These are phyloP conservation scores for Achroia grisella DNA, from an alignment of 1,140 invertebrate species.

Conservation along the genomic window DNA sequence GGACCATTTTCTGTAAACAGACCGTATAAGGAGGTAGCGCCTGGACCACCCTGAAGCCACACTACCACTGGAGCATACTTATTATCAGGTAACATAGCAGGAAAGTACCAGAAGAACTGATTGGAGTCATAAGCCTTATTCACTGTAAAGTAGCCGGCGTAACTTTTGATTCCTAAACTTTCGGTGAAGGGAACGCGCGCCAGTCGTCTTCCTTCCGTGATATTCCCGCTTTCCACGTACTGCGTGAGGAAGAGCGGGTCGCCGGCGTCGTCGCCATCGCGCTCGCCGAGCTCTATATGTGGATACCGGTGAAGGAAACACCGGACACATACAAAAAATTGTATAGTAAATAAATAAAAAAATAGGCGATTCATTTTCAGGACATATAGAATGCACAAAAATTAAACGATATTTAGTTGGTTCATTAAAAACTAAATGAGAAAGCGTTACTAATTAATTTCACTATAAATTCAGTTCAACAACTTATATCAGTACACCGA, in stretches of 20 bases:
- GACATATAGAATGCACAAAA: no score
- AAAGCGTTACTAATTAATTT: no score
- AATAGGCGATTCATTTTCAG: no score
- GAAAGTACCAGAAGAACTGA: slow-evolving; percentile 88
- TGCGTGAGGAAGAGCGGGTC: slow-evolving; percentile 80
- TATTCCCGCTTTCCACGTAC: slow-evolving; percentile 76
- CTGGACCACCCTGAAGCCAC: slow-evolving; percentile 88
- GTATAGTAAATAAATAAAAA: slow-evolving; percentile 22
- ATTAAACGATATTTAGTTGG: no score
- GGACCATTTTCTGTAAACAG: slow-evolving; percentile 90
- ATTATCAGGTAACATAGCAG: slow-evolving; percentile 71
- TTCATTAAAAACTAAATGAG: no score
- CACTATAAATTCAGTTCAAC: no score
- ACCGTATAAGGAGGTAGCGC: slow-evolving; percentile 85
- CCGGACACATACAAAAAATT: slow-evolving; percentile 28
- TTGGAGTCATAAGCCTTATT: slow-evolving; percentile 80
- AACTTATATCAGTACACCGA: no score
- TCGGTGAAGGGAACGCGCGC: slow-evolving; percentile 58
- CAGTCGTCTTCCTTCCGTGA: slow-evolving; percentile 41
- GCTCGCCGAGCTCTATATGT: slow-evolving; percentile 37
- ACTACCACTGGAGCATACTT: slow-evolving; percentile 78
- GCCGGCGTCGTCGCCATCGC: slow-evolving; percentile 75
- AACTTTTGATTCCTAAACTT: slow-evolving; percentile 62
- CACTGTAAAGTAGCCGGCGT: slow-evolving; percentile 83
- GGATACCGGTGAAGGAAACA: slow-evolving; percentile 53